Evolutionary conservation across 1,140 invertebrate genomes (phyloP), one percentile per base, ranked within the genome.

Genomic region (Drosophila arawakana): DNA sequence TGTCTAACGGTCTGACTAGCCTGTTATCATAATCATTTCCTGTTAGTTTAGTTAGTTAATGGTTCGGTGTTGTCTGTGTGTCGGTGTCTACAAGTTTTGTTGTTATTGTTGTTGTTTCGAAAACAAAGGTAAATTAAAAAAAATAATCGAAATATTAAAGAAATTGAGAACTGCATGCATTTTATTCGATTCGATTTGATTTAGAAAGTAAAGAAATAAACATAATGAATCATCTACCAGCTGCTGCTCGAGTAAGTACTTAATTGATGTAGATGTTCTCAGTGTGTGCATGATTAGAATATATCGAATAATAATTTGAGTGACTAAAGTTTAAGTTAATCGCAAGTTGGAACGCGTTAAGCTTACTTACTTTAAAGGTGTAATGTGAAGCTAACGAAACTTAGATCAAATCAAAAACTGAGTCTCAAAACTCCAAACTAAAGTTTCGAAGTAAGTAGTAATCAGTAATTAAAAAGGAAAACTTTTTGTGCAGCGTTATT

Each of bases 311-410:
- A 18, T n/a, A 65, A 18, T n/a, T 54, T 13, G n/a, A 61, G 58
- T 55, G 66, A 60, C 58, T 73, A 65, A 65, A 58, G 44, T 30
- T 30, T 30, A 30, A 30, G 25, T 55, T 35, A 46, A 68, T 39
- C 63, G 70, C 54, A 73, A 65, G 25, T 66, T 41, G 46, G 65
- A 75, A 76, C 80, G 81, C 81, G 68, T 76, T 77, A 80, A 81
- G 78, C 78, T 80, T 77, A 55, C 41, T 57, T 63, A 37, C 3
- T 34, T 34, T 37, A 59, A n/a, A 43, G 13, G 41, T 13, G 80
- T 76, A 62, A 86, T 86, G 71, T 81, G 54, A 80, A 83, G 72
- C 73, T 83, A 86, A 82, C 80, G 61, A 73, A 86, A 88, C 68
- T 57, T 75, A 62, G 73, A 88, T 80, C 62, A 86, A 80, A 58